Base-by-base conservation (phyloP, 2,113 vertebrate genomes). In the Chaetops frenatus region DNA sequence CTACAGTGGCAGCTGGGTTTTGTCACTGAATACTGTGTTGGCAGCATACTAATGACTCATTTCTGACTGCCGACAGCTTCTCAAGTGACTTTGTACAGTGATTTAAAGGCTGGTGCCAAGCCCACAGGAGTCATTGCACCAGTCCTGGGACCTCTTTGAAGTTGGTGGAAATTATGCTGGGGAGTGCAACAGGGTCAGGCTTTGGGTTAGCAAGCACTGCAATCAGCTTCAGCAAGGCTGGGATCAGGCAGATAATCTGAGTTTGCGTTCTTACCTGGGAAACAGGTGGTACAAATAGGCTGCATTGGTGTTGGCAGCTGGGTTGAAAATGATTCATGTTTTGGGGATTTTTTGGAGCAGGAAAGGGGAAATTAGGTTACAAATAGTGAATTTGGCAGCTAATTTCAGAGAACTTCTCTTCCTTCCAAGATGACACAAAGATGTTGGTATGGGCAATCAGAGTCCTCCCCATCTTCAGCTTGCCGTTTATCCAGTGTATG, bases 1-100 rank as follows among this genome's bases (percentile, higher is more conserved):
- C 96, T 96, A 74, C 93, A 83, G 88, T 90, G 96, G 93, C 94
- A 96, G 94, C 94, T 96, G 95, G 93, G 93, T 96, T 96, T 97
- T 97, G 95, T 97, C 92, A 96, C 95, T 94, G 79, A 96, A 86
- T 92, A 93, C 94, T 92, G 94, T 97, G 95, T 88, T 96, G 95
- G 93, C 95, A 96, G 96, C 93, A 97, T 96, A 96, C 95, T 94
- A 96, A 95, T 97, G 93, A 96, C 94, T 96, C 92, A 90, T 96
- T 96, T 96, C 93, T 96, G 95, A 95, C 95, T 96, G 94, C 93
- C 92, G 90, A 94, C 94, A 95, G 92, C 95, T 96, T 90, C 86
- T 93, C 53, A 10, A 93, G 80, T 95, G 90, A 94, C 93, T 95
- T 53, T 81, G 93, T 71, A 51, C 65, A 71, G 51, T 74, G 88